Conservation (phyloP, 2,888 invertebrate genomes). For the Drosophila sordidula region DNA sequence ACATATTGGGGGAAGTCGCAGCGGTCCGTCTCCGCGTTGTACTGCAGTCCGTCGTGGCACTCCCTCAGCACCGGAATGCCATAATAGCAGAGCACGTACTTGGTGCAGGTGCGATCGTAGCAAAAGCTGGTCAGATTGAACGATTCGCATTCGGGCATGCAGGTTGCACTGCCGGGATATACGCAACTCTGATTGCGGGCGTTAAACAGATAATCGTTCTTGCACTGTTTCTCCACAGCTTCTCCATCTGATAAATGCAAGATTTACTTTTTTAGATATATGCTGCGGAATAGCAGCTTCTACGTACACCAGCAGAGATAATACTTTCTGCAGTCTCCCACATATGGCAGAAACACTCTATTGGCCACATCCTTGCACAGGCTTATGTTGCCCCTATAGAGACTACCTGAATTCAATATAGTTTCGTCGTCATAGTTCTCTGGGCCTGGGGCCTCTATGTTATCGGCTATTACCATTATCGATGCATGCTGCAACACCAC, state of each 20-base stretch:
- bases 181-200: constrained; percentile 62
- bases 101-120: constrained; percentile 81
- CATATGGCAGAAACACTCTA: constrained; percentile 68
- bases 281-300: neutral
- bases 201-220: constrained; percentile 54
- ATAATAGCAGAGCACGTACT: constrained; percentile 80
- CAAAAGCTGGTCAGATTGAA: constrained; percentile 60
- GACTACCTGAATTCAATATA: neutral
- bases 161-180: constrained; percentile 6
- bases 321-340: constrained; percentile 69
- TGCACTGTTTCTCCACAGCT: constrained; percentile 56
- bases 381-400: constrained; percentile 46
- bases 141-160: constrained; percentile 51
- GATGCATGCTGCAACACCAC: constrained; percentile 11
- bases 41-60: constrained; percentile 81
- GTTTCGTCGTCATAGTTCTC: neutral
- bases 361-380: constrained; percentile 65
- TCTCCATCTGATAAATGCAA: constrained; percentile 41
- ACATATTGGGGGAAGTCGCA: constrained; percentile 82
- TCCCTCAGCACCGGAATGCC: constrained; percentile 68
- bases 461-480: neutral
- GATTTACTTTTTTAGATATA: neutral
- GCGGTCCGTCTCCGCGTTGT: constrained; percentile 79
- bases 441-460: constrained; percentile 8
- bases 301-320: constrained; percentile 68